A percentile compares a stretch with the other conserved stretches of the same genome.
Evolutionary conservation across 2,113 vertebrate genomes (phyloP).

Genomic region (Centrocercus urophasianus): DNA sequence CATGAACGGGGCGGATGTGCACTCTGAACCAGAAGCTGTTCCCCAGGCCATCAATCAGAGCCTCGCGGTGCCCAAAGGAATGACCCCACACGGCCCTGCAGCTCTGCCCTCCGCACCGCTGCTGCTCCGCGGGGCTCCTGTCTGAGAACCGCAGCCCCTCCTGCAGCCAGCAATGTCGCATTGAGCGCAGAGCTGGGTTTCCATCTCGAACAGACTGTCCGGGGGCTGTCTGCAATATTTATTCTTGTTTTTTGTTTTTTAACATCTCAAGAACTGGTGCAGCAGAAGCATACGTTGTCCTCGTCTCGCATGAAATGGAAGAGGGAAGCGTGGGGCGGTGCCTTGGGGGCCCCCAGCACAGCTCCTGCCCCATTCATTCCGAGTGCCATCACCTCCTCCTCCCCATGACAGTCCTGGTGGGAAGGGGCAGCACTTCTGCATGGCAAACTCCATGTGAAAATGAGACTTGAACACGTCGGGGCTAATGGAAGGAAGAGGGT

Average conservation of each 20-base stretch:
- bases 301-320: background rate
- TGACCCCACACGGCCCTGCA: too few relatives aligned
- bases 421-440: background rate
- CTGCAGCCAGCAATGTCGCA: background rate
- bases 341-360: background rate
- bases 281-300: background rate
- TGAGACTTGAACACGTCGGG: background rate
- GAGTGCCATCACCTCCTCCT: background rate
- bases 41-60: constrained; percentile 54
- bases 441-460: background rate
- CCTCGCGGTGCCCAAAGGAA: too few relatives aligned
- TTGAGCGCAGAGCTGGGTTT: background rate
- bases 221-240: constrained; percentile 34
- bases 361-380: background rate
- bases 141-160: background rate
- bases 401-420: background rate
- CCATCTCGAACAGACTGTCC: constrained; percentile 44
- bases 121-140: background rate
- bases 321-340: background rate
- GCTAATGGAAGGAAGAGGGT: constrained; percentile 33
- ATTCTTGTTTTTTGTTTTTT: background rate
- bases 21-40: constrained; percentile 69
- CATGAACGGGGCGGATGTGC: constrained; percentile 58
- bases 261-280: background rate
- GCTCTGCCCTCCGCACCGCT: background rate